Conservation (phyloP, 2,113 vertebrate species). For the Poecilia latipinna region DNA sequence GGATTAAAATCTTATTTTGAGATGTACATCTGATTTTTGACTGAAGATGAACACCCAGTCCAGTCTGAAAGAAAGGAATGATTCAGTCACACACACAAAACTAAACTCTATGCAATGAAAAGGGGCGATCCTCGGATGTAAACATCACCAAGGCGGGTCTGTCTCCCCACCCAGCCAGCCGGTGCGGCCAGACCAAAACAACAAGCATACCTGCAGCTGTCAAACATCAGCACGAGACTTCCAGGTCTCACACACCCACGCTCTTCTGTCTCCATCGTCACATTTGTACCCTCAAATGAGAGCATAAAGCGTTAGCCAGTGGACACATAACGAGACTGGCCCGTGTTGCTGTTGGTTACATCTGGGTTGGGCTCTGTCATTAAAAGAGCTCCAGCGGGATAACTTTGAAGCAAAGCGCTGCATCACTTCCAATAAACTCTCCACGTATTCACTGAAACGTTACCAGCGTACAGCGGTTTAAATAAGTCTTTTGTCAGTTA, state of each 20-base stretch:
- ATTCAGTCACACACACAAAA: neutral
- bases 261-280: neutral
- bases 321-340: neutral
- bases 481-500: rapidly evolving
- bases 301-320: neutral
- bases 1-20: neutral
- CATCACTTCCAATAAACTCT: neutral
- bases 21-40: too few relatives aligned
- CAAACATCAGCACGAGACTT: conserved; percentile 17
- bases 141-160: neutral
- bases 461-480: too few relatives aligned
- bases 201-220: conserved; percentile 53
- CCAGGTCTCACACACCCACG: neutral
- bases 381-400: neutral
- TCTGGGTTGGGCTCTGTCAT: neutral
- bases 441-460: neutral
- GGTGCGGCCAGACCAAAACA: conserved; percentile 42
- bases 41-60: too few relatives aligned
- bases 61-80: neutral
- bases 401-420: conserved; percentile 4
- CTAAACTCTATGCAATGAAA: neutral
- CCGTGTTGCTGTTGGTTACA: neutral
- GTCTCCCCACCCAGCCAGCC: conserved; percentile 32
- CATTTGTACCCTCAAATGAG: neutral
- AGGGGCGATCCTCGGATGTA: neutral